phyloP scores from a whole-genome alignment of 2,797 vertebrate species.

The Syngnathus rostellatus region DNA sequence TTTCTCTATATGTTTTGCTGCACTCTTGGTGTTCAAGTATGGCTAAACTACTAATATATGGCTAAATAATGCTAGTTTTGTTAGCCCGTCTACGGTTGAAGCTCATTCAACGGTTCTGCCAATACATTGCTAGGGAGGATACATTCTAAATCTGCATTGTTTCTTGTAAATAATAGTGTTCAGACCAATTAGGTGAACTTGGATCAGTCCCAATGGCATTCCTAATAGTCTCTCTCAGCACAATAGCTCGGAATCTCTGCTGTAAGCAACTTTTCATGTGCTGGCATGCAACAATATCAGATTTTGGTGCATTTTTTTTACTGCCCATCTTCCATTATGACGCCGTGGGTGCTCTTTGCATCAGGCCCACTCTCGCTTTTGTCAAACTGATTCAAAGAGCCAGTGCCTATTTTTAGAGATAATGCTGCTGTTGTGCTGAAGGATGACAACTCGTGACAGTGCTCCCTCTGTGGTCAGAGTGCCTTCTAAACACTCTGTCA shows the following conservation, averaged over 20 bases:
- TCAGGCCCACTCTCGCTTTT: slow-evolving; percentile 23
- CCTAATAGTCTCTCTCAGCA: neutral
- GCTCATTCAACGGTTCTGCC: neutral
- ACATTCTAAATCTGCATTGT: neutral
- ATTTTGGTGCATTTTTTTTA: neutral
- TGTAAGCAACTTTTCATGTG: neutral
- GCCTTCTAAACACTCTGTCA: slow-evolving; percentile 17
- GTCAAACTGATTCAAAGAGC: slow-evolving; percentile 36
- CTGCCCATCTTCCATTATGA: neutral
- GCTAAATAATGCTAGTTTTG: too few relatives aligned
- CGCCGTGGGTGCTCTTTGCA: slow-evolving; percentile 15
- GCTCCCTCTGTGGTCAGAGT: slow-evolving; percentile 25
- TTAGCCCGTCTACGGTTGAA: too few relatives aligned
- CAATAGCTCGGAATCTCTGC: too few relatives aligned
- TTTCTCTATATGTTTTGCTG: too few relatives aligned
- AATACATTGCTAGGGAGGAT: neutral
- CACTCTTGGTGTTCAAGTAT: too few relatives aligned
- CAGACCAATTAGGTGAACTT: neutral
- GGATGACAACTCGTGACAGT: slow-evolving; percentile 26
- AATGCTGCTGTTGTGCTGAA: slow-evolving; percentile 23
- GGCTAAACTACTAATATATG: too few relatives aligned
- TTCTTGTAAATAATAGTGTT: neutral
- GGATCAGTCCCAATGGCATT: neutral
- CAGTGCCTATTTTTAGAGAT: slow-evolving; percentile 40
- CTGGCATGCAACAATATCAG: neutral